phyloP scores from a whole-genome alignment of 2,113 vertebrate species.

The Laterallus jamaicensis region DNA sequence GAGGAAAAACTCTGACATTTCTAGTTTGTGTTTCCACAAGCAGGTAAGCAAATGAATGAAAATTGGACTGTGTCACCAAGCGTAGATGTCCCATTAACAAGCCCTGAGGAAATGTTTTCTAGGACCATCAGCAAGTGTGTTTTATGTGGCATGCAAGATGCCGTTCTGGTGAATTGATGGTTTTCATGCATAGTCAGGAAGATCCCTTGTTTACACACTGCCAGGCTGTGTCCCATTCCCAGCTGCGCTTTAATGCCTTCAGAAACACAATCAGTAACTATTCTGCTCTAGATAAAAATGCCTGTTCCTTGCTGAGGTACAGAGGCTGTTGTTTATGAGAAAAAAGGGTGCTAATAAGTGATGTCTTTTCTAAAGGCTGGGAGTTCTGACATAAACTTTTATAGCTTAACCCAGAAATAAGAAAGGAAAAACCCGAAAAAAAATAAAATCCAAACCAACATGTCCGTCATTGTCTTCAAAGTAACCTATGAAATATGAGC shows the following conservation, averaged over 20 bases:
- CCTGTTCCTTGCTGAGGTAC: neutral
- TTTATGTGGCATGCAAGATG: neutral
- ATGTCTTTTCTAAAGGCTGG: neutral
- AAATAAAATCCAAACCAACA: neutral
- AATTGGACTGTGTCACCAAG: constrained; percentile 5
- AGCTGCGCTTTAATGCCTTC: neutral
- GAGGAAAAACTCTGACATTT: constrained; percentile 31
- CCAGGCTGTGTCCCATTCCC: neutral
- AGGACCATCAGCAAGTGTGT: neutral
- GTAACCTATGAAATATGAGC: neutral
- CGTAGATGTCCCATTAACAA: constrained; percentile 6
- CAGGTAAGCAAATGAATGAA: constrained; percentile 27
- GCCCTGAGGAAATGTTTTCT: constrained; percentile 17
- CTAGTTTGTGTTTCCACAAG: constrained; percentile 16
- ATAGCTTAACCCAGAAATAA: neutral
- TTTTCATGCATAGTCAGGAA: neutral
- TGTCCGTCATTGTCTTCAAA: neutral
- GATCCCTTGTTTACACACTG: neutral
- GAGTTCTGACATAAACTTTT: neutral
- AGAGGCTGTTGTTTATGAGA: neutral
- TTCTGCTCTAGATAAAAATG: neutral
- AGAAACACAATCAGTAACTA: neutral
- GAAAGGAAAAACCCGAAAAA: neutral
- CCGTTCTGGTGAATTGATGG: neutral
- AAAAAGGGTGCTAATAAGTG: neutral